These are phyloP conservation scores for Polypedilum pembai DNA, from an alignment of 1,140 invertebrate species.

Conservation along the genomic window DNA sequence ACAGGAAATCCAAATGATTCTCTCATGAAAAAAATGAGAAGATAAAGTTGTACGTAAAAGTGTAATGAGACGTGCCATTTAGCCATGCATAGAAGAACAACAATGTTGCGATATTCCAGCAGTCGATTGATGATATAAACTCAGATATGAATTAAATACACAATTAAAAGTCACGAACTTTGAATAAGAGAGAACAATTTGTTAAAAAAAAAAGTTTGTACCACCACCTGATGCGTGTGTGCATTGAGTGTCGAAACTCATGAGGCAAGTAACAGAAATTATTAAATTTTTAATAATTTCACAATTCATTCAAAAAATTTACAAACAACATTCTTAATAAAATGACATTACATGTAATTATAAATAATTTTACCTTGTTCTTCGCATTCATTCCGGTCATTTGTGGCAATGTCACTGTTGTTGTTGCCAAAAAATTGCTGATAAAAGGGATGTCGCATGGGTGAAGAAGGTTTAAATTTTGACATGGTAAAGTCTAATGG, in stretches of 20 bases:
- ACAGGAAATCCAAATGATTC: background rate
- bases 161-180: background rate
- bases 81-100: background rate
- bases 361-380: slow-evolving; percentile 10
- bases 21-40: background rate
- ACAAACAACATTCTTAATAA: too few relatives aligned
- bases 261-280: too few relatives aligned
- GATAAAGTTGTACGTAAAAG: background rate
- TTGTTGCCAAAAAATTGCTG: slow-evolving; percentile 2
- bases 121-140: background rate
- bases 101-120: background rate
- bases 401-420: background rate
- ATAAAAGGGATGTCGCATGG: slow-evolving; percentile 1
- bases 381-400: background rate
- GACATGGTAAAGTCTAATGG: slow-evolving; percentile 15
- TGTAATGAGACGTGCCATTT: background rate
- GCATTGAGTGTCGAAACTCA: too few relatives aligned
- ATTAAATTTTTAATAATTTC: too few relatives aligned
- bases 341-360: too few relatives aligned
- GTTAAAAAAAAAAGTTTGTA: too few relatives aligned
- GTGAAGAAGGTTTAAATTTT: slow-evolving; percentile 11
- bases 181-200: background rate
- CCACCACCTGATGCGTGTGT: too few relatives aligned
- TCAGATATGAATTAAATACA: background rate
- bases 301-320: too few relatives aligned